These are phyloP conservation scores for Heteromormyrus szaboi DNA, from an alignment of 2,797 vertebrate genomes.

Conservation along the genomic window DNA sequence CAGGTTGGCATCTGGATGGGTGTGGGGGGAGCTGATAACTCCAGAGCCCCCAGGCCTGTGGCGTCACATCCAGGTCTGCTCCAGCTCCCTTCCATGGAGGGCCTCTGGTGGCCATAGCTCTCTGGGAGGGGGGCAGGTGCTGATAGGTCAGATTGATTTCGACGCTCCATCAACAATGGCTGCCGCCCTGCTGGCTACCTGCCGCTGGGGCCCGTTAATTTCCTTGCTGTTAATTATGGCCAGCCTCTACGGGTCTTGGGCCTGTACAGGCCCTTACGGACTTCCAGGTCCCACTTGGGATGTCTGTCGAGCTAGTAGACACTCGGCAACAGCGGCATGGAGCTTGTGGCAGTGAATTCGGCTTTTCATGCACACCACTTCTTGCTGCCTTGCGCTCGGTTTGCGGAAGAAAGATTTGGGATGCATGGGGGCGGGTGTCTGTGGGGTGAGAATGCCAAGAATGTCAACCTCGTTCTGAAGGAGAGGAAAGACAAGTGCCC, in stretches of 20 bases:
- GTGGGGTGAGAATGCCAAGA: constrained; percentile 7
- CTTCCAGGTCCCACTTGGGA: not conserved
- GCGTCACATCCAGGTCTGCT: not conserved
- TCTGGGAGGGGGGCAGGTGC: not conserved
- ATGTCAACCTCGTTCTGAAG: not conserved
- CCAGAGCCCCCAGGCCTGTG: not conserved
- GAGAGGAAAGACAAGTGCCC: not conserved
- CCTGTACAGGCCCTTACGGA: not conserved
- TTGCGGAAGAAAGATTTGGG: not conserved
- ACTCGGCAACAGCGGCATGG: not conserved
- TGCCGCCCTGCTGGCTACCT: constrained; percentile 4
- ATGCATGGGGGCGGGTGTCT: not conserved
- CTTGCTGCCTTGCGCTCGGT: not conserved
- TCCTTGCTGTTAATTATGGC: constrained; percentile 32
- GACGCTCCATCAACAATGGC: constrained; percentile 26
- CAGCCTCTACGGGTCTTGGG: not conserved
- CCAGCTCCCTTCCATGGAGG: not conserved
- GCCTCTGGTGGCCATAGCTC: not conserved
- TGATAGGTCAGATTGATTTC: constrained; percentile 33
- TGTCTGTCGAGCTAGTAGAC: not conserved
- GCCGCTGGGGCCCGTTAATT: not conserved
- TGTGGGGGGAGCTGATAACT: not conserved
- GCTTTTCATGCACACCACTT: not conserved
- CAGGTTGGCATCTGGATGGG: not conserved
- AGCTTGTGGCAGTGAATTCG: not conserved